These are phyloP conservation scores for Echinometra lucunter DNA, from an alignment of 53 echinoderm and acorn worm genomes.

Conservation along the genomic window DNA sequence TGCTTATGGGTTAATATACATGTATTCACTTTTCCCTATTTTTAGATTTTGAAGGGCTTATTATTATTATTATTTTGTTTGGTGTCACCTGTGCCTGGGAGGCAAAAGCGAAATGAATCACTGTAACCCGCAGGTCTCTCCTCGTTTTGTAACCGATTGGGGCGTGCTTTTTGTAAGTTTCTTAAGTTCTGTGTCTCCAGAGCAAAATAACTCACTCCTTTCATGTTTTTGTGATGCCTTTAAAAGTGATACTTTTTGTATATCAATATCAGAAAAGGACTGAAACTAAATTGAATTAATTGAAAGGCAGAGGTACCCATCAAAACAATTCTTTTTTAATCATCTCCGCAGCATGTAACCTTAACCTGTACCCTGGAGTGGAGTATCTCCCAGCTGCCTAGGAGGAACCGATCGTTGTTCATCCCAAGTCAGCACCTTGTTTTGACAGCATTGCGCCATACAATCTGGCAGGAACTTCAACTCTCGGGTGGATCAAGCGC, in stretches of 20 bases:
- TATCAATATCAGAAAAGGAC: too few species aligned
- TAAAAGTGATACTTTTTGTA: too few species aligned
- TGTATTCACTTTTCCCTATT: not conserved
- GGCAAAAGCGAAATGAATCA: too few species aligned
- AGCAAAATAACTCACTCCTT: not conserved
- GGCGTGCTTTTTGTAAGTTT: not conserved
- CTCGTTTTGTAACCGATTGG: too few species aligned
- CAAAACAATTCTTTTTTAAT: slow-evolving; percentile 23
- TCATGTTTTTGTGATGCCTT: too few species aligned
- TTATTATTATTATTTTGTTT: too few species aligned
- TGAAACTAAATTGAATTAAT: too few species aligned
- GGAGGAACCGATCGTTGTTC: not conserved
- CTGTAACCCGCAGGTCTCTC: too few species aligned
- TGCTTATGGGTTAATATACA: not conserved
- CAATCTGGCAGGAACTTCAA: slow-evolving; percentile 23
- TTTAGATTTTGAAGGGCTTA: not conserved
- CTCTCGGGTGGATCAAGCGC: not conserved
- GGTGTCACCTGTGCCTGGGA: too few species aligned
- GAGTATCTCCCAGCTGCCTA: not conserved
- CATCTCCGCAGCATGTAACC: slow-evolving; percentile 15
- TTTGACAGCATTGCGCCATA: slow-evolving; percentile 27
- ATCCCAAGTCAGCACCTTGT: slow-evolving; percentile 36
- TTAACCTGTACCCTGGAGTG: not conserved
- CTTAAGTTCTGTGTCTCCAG: too few species aligned
- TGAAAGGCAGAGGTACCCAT: not conserved